Percentiles rank a stretch among this genome's conserved stretches.
phyloP scores from a whole-genome alignment of 2,888 invertebrate species.

The Micoletzkya japonica region DNA sequence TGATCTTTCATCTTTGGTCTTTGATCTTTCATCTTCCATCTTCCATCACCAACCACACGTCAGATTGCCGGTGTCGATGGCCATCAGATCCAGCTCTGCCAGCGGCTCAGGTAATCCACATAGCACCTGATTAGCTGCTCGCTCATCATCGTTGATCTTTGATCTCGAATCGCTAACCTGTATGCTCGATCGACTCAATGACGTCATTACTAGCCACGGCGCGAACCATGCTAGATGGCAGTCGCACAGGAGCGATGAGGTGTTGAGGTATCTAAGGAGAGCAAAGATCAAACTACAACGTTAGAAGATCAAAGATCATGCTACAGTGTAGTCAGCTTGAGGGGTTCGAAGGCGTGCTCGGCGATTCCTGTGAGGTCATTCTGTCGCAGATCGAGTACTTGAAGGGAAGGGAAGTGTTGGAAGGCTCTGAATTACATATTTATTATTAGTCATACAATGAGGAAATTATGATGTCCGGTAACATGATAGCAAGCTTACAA shows the following conservation, averaged over 20 bases:
- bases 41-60: conserved; percentile 26
- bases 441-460: no score
- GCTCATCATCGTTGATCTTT: not conserved
- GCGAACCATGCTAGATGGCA: conserved; percentile 19
- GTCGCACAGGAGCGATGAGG: conserved; percentile 24
- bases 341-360: conserved; percentile 23
- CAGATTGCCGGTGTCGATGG: conserved; percentile 28
- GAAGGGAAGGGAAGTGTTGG: conserved; percentile 17
- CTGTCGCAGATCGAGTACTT: conserved; percentile 7
- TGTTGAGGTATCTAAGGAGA: conserved; percentile 3
- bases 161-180: not conserved
- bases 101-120: conserved; percentile 15
- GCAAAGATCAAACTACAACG: not conserved
- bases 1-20: not conserved
- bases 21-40: no score
- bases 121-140: not conserved
- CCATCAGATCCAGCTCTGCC: conserved; percentile 14
- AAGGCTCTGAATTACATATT: conserved; percentile 10
- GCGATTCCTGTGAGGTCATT: conserved; percentile 16
- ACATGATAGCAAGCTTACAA: no score
- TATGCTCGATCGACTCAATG: not conserved
- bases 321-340: conserved; percentile 20
- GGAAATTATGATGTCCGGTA: no score
- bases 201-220: conserved; percentile 10
- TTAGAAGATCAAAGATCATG: not conserved